phyloP scores from a whole-genome alignment of 1,140 invertebrate genomes.

The Lanistes nyassanus region DNA sequence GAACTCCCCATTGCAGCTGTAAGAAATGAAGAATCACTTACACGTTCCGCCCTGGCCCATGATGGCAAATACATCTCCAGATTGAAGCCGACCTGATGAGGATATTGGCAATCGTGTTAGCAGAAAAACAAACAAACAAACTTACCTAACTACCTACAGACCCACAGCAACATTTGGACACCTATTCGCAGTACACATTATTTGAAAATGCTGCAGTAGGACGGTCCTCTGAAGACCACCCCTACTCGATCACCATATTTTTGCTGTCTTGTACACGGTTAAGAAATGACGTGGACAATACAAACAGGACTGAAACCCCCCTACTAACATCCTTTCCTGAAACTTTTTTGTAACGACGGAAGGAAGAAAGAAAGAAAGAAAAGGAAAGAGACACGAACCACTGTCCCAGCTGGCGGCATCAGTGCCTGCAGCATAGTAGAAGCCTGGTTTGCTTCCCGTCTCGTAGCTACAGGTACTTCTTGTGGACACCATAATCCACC shows the following conservation, averaged over 20 bases:
- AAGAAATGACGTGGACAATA: no score
- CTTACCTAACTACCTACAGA: not conserved
- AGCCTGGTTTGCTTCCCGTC: conserved; percentile 35
- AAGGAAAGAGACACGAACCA: conserved; percentile 2
- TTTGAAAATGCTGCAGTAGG: no score
- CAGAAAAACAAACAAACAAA: not conserved
- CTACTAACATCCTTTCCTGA: no score
- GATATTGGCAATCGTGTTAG: not conserved
- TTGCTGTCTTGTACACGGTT: no score
- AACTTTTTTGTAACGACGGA: no score
- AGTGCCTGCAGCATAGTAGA: conserved; percentile 38
- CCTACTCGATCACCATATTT: no score
- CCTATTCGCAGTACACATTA: no score
- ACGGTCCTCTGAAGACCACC: no score
- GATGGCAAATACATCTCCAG: conserved; percentile 52
- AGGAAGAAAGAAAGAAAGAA: not conserved
- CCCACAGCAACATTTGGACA: not conserved
- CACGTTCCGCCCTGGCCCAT: conserved; percentile 43
- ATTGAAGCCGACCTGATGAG: conserved; percentile 28
- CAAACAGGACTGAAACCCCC: no score
- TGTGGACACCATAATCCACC: conserved; percentile 53
- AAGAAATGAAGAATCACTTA: no score
- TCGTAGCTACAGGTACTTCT: conserved; percentile 42
- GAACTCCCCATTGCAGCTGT: no score
- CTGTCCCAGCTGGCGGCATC: not conserved